phyloP scores from a whole-genome alignment of 2,113 vertebrate genomes.

The Nanorana parkeri region DNA sequence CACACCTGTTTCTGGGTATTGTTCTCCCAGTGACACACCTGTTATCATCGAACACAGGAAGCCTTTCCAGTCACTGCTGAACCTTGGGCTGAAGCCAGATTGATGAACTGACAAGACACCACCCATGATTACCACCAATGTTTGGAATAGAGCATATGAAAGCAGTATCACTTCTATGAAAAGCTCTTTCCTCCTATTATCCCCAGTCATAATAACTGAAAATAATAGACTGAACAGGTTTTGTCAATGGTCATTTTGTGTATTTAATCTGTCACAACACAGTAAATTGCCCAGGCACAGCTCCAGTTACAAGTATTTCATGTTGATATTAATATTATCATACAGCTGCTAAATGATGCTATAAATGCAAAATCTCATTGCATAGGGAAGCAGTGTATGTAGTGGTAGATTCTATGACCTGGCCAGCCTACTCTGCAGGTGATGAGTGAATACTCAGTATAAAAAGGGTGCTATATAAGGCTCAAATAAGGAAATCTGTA shows the following conservation, averaged over 20 bases:
- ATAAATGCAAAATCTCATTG: neutral
- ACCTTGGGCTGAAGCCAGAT: slow-evolving; percentile 58
- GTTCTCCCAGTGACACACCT: slow-evolving; percentile 71
- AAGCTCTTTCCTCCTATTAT: slow-evolving; percentile 1
- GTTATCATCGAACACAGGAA: slow-evolving; percentile 60
- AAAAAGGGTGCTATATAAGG: too few relatives aligned
- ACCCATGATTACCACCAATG: slow-evolving; percentile 25
- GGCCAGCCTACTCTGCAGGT: too few relatives aligned
- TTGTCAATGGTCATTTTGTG: slow-evolving; percentile 29
- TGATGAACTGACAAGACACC: slow-evolving; percentile 54
- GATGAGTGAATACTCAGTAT: too few relatives aligned
- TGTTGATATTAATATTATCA: neutral
- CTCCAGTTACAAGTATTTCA: neutral
- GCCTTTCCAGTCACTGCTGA: slow-evolving; percentile 65
- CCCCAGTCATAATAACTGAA: neutral
- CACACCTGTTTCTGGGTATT: slow-evolving; percentile 80
- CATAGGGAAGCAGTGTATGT: neutral
- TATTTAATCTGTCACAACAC: slow-evolving; percentile 20
- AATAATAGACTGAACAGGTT: neutral
- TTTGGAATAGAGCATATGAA: neutral
- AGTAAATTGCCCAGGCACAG: slow-evolving; percentile 9
- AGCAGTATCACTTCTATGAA: neutral
- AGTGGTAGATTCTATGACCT: too few relatives aligned
- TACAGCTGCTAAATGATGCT: slow-evolving; percentile 14
- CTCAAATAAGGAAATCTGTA: too few relatives aligned